These are phyloP conservation scores for Diglossa cyanea DNA, from an alignment of 2,797 vertebrate species.

Conservation along the genomic window DNA sequence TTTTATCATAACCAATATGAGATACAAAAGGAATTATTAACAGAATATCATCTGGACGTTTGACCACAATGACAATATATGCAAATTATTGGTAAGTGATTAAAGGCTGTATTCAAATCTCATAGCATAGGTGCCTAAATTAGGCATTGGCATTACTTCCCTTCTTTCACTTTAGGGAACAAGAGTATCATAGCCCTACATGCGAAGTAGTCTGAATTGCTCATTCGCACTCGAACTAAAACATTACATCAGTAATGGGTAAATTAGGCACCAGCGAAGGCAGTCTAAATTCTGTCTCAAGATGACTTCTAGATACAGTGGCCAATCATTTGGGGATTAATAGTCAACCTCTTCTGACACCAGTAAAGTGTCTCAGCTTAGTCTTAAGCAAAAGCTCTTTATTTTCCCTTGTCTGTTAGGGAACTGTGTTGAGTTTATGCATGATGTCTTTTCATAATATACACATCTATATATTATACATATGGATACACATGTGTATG, in stretches of 20 bases:
- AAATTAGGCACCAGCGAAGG: conserved; percentile 15
- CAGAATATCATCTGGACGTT: not conserved
- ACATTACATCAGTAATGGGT: not conserved
- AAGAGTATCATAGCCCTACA: not conserved
- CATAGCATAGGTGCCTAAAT: not conserved
- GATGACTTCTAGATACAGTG: not conserved
- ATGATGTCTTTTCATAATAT: not conserved
- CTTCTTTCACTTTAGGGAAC: conserved; percentile 18
- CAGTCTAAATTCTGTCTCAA: not conserved
- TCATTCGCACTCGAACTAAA: not conserved
- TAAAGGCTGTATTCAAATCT: not conserved
- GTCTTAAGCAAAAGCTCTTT: not conserved
- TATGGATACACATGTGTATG: not conserved
- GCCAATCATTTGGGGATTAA: not conserved
- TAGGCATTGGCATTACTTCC: not conserved
- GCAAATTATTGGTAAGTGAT: not conserved
- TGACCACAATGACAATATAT: not conserved
- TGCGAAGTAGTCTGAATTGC: not conserved
- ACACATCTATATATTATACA: not conserved
- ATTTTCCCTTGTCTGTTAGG: not conserved
- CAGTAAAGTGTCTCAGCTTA: not conserved
- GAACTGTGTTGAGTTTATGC: not conserved
- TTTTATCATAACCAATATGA: not conserved
- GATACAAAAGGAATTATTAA: not conserved
- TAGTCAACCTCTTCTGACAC: not conserved